phyloP scores from a whole-genome alignment of 1,140 invertebrate genomes.

The Neoseiulus cucumeris region DNA sequence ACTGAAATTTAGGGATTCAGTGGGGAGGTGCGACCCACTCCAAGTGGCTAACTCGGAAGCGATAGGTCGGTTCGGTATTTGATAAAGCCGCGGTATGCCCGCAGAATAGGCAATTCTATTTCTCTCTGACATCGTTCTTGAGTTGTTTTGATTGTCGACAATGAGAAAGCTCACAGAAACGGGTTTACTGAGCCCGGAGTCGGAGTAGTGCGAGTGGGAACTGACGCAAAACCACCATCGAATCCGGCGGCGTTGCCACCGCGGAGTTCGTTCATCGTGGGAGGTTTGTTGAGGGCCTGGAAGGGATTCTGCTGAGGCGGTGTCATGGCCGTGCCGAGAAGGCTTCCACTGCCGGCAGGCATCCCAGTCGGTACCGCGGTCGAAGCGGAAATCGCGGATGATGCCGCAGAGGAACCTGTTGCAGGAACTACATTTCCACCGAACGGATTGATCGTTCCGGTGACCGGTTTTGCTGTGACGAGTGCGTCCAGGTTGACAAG shows the following conservation, averaged over 20 bases:
- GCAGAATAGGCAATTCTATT: too few species aligned
- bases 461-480: constrained; percentile 37
- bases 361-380: too few species aligned
- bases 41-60: too few species aligned
- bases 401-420: too few species aligned
- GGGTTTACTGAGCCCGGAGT: constrained; percentile 10
- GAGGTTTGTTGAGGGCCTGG: constrained; percentile 1
- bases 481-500: constrained; percentile 88
- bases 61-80: too few species aligned
- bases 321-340: background rate
- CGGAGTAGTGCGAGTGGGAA: background rate
- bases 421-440: background rate
- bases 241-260: background rate
- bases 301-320: constrained; percentile 1
- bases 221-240: background rate
- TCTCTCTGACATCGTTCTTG: too few species aligned
- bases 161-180: background rate
- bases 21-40: too few species aligned
- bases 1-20: too few species aligned
- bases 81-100: too few species aligned
- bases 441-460: background rate
- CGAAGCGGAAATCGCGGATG: too few species aligned
- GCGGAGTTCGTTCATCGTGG: constrained; percentile 8
- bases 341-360: background rate
- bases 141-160: background rate